Evolutionary conservation across 2,113 vertebrate genomes (phyloP).

Genomic region (Shinisaurus crocodilurus): DNA sequence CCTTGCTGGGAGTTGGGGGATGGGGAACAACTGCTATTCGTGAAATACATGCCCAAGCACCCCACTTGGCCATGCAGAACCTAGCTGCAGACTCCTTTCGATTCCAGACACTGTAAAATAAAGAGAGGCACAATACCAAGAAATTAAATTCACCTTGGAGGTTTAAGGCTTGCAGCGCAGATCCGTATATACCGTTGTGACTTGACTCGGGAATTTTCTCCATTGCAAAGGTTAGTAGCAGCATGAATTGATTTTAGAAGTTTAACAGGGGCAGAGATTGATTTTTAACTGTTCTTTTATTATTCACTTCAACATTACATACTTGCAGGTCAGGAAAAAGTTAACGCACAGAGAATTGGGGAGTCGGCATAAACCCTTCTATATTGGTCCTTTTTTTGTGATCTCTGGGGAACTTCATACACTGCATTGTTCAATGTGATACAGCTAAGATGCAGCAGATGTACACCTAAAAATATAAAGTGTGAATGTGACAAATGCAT

Average conservation of each 20-base stretch:
- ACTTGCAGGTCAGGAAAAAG: neutral
- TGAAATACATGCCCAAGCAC: too few species aligned
- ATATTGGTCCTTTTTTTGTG: neutral
- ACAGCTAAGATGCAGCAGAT: neutral
- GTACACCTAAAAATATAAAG: neutral
- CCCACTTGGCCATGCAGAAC: neutral
- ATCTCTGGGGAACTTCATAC: neutral
- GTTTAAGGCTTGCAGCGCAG: neutral
- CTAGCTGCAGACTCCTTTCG: neutral
- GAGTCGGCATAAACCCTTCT: neutral
- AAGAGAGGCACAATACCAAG: neutral
- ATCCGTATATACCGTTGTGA: neutral
- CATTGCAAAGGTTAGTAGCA: neutral
- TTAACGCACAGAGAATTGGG: neutral
- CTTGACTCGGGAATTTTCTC: neutral
- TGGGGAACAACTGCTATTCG: neutral
- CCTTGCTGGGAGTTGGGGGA: neutral
- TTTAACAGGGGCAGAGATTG: slow-evolving; percentile 1
- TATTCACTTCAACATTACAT: neutral
- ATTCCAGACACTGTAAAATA: neutral
- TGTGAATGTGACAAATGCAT: neutral
- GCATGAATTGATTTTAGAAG: neutral
- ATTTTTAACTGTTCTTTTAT: slow-evolving; percentile 12
- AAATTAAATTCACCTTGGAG: neutral
- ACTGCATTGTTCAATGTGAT: neutral